Base-by-base conservation (phyloP, 2,888 invertebrate species). In the Spisula solida region DNA sequence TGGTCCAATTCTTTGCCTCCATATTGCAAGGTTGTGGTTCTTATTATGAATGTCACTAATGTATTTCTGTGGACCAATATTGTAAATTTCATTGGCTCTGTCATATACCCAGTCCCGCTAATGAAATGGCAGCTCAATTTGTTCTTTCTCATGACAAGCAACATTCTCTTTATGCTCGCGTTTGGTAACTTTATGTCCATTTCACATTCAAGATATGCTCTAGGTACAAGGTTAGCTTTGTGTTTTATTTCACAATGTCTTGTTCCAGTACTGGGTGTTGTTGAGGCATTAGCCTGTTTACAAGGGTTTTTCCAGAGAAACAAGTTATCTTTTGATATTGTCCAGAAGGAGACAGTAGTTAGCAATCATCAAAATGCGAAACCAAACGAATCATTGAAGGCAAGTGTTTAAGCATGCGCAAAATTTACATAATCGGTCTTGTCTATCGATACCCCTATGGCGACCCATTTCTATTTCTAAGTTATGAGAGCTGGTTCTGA, bases 101-200 rank as follows among this genome's bases (percentile, higher is more conserved):
- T 82, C 8, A 0, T 81, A 4, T 48, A 8, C 6, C 75, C 78
- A 4, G 56, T 85, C 1, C 83, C 88, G 18, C 12, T 47, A 8
- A 31, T 25, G 8, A 78, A 81, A 47, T 34, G 55, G 34, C 34
- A 85, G 12, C 41, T 84, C 2, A 41, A 70, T 10, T 18, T 91
- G 1, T 66, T 29, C n/a, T n/a, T 82, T 8, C 78, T 89, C 4
- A 48, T 89, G 6, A 60, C 85, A 55, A 60, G 70, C 10, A 75
- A 80, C 79, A 60, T 87, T 20, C 34, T 89, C 12, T 91, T 87
- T 48, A 31, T 87, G 10, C 82, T 79, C 60, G n/a, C 70, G 4
- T 91, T 91, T 81, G 89, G 91, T 16, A 89, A 85, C 47, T 82
- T 89, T 31, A 88, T 85, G 86, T 91, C 91, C 6, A 66, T 91